Conservation (phyloP, 2,113 vertebrate species). For the Dascyllus trimaculatus region DNA sequence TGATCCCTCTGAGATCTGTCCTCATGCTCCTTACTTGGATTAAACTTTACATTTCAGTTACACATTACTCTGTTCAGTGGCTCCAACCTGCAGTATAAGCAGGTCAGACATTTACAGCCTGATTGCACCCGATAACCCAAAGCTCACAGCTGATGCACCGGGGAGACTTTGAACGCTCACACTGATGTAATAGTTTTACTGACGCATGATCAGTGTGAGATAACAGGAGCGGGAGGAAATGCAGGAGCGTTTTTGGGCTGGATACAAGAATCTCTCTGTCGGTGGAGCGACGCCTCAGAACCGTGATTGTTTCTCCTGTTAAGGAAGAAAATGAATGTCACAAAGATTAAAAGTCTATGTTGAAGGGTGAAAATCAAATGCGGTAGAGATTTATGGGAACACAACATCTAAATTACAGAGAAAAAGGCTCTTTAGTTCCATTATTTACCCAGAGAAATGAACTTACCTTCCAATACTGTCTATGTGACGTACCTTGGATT, state of each 20-base stretch:
- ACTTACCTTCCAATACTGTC: background rate
- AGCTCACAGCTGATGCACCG: background rate
- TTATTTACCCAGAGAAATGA: background rate
- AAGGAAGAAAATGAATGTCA: background rate
- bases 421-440: too few species aligned
- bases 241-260: conserved; percentile 16
- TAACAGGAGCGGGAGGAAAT: conserved; percentile 10
- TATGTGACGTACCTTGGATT: conserved; percentile 27
- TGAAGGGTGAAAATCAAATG: too few species aligned
- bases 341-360: too few species aligned
- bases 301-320: conserved; percentile 25
- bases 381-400: too few species aligned
- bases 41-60: background rate
- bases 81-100: background rate
- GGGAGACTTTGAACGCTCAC: background rate
- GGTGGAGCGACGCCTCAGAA: background rate
- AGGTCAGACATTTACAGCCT: conserved; percentile 6
- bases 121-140: background rate
- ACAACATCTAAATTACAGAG: too few species aligned
- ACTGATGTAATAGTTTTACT: background rate
- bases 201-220: conserved; percentile 9
- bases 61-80: background rate
- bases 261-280: background rate
- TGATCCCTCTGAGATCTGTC: background rate
- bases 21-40: background rate